These are phyloP conservation scores for Drosophila longiperda DNA, from an alignment of 2,888 invertebrate genomes.

Conservation along the genomic window DNA sequence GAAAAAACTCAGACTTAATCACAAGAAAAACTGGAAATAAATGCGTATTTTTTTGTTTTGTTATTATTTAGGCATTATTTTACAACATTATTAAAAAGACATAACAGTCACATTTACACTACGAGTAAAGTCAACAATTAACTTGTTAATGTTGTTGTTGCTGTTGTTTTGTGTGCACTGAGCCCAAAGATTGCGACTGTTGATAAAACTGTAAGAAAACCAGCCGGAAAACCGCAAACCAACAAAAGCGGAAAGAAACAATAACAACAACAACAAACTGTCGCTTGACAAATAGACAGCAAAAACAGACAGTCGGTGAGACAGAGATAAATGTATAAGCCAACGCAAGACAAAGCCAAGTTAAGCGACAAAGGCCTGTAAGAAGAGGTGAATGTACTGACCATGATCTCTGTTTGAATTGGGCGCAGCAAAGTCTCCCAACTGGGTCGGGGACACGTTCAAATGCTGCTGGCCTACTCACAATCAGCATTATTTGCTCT, in stretches of 20 bases:
- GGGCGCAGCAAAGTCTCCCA: constrained; percentile 32
- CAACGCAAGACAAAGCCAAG: constrained; percentile 53
- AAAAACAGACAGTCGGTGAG: neutral
- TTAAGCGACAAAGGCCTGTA: constrained; percentile 37
- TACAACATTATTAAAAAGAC: constrained; percentile 72
- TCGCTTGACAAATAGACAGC: constrained; percentile 48
- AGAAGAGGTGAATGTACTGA: constrained; percentile 62
- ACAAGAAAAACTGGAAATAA: neutral
- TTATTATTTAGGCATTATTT: constrained; percentile 42
- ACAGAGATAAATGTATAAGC: constrained; percentile 32
- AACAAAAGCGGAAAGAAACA: constrained; percentile 25
- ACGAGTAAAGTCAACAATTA: constrained; percentile 46
- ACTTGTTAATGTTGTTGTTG: constrained; percentile 27
- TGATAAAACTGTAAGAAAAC: constrained; percentile 56
- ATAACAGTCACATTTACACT: constrained; percentile 64
- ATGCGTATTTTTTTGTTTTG: neutral
- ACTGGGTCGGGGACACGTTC: constrained; percentile 56
- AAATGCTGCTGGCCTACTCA: constrained; percentile 42
- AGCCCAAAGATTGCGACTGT: constrained; percentile 58
- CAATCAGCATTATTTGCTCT: constrained; percentile 18
- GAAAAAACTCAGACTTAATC: neutral
- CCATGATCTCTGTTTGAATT: constrained; percentile 35
- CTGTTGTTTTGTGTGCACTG: constrained; percentile 42
- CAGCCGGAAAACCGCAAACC: constrained; percentile 71
- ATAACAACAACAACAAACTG: constrained; percentile 43